Conservation (phyloP, 2,888 invertebrate genomes). For the Lycocerus yunnanus region DNA sequence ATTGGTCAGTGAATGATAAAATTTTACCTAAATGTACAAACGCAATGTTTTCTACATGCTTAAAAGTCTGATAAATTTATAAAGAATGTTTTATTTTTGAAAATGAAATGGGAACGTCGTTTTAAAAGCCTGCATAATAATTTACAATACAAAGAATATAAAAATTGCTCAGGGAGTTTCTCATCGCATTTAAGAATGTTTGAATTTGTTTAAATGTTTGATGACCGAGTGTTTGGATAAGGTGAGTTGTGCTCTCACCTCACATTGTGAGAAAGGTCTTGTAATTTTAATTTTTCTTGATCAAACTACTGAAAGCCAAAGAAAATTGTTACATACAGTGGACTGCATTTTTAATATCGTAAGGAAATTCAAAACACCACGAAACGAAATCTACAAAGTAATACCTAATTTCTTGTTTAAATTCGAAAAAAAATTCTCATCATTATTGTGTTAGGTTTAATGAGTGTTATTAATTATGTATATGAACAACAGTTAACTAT, state of each 20-base stretch:
- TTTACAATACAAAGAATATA: not conserved
- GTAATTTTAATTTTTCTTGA: not conserved
- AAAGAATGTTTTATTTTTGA: not conserved
- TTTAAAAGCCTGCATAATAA: not conserved
- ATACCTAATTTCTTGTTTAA: not conserved
- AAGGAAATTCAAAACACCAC: not conserved
- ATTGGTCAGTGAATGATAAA: not conserved
- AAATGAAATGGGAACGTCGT: not conserved
- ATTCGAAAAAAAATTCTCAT: not conserved
- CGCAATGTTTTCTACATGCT: not conserved
- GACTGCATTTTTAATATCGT: not conserved
- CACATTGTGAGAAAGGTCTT: not conserved
- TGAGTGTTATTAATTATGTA: not conserved
- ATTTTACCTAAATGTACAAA: not conserved
- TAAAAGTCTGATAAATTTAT: not conserved
- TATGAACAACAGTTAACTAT: not conserved
- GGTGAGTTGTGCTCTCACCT: not conserved
- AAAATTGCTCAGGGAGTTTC: not conserved
- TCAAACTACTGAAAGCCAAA: not conserved
- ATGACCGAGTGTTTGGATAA: not conserved
- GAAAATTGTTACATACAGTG: not conserved
- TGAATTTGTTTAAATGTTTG: not conserved
- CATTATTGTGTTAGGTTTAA: not conserved
- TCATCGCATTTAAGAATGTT: not conserved
- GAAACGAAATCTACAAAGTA: not conserved